Evolutionary conservation across 2,888 invertebrate species (phyloP).

Genomic region (Andrena trimmerana): DNA sequence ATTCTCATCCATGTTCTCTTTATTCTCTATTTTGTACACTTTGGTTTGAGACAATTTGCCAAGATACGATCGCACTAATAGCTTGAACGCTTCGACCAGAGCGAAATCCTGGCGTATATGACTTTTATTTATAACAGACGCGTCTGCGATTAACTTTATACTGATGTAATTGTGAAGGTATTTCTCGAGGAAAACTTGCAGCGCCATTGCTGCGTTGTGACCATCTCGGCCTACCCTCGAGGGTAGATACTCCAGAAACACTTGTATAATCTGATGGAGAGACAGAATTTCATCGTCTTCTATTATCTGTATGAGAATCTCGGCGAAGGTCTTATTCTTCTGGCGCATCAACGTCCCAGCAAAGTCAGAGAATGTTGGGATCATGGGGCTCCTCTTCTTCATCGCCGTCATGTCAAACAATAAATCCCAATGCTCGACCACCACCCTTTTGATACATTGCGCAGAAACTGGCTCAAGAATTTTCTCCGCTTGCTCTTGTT

Average conservation of each 20-base stretch:
- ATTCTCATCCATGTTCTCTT: slow-evolving; percentile 61
- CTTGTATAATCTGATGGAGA: slow-evolving; percentile 86
- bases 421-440: slow-evolving; percentile 86
- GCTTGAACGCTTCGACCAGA: slow-evolving; percentile 87
- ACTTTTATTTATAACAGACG: slow-evolving; percentile 66
- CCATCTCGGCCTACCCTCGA: slow-evolving; percentile 88
- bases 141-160: slow-evolving; percentile 64
- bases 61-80: slow-evolving; percentile 88
- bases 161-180: slow-evolving; percentile 80
- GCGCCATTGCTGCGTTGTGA: slow-evolving; percentile 82
- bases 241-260: slow-evolving; percentile 89
- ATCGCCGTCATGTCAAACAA: slow-evolving; percentile 86
- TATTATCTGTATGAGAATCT: slow-evolving; percentile 86
- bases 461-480: slow-evolving; percentile 85
- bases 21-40: slow-evolving; percentile 73
- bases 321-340: slow-evolving; percentile 85
- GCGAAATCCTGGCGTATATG: slow-evolving; percentile 84
- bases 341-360: slow-evolving; percentile 86
- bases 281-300: slow-evolving; percentile 81
- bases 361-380: slow-evolving; percentile 87
- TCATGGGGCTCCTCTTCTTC: slow-evolving; percentile 80
- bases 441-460: slow-evolving; percentile 82
- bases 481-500: slow-evolving; percentile 85
- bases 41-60: slow-evolving; percentile 85
- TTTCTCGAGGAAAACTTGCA: slow-evolving; percentile 82